phyloP scores from a whole-genome alignment of 2,888 invertebrate genomes.

The Anodontia alba region DNA sequence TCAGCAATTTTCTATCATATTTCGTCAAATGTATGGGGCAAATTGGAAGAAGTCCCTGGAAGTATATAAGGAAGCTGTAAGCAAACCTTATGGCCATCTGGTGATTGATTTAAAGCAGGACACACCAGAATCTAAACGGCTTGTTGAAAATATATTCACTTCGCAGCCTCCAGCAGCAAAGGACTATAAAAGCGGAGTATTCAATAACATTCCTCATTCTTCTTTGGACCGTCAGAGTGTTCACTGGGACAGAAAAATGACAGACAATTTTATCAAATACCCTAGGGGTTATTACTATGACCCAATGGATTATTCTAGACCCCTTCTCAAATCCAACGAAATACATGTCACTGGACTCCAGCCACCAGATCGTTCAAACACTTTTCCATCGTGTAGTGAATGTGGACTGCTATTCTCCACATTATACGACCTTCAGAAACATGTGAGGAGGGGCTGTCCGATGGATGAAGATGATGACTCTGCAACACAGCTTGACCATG shows the following conservation, averaged over 20 bases:
- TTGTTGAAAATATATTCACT: background rate
- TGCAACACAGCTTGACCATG: background rate
- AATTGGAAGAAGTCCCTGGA: background rate
- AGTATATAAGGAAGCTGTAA: constrained; percentile 1
- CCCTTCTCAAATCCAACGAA: background rate
- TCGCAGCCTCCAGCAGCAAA: background rate
- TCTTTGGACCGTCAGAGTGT: background rate
- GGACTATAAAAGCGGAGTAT: background rate
- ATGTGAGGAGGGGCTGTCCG: background rate
- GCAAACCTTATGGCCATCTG: background rate
- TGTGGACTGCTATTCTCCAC: background rate
- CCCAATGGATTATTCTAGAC: background rate
- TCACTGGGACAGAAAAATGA: background rate
- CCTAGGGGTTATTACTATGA: background rate
- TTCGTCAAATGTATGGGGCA: background rate
- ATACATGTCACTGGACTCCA: background rate
- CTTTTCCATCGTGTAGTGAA: background rate
- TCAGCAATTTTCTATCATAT: background rate
- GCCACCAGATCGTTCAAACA: background rate
- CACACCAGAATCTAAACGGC: background rate
- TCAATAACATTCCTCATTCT: background rate
- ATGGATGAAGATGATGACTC: background rate
- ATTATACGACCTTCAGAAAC: background rate
- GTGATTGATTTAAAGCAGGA: background rate
- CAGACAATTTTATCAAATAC: background rate